Evolutionary conservation across 2,797 vertebrate species (phyloP), one percentile per base, ranked within the genome.

Genomic region (Hippopotamyrus pictus): DNA sequence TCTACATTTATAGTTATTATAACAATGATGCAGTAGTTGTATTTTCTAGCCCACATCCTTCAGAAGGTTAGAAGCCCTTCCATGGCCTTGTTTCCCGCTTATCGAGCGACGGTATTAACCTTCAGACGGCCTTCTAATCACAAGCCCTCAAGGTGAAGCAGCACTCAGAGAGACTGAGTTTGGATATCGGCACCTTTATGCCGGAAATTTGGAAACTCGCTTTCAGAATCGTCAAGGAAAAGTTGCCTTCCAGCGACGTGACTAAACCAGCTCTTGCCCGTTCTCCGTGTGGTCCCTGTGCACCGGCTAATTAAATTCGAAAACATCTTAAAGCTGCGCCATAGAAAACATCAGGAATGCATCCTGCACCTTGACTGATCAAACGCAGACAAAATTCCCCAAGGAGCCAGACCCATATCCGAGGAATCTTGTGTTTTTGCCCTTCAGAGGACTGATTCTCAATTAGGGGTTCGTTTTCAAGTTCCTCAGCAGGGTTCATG

Each of bases 281-380:
- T 91, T 88, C 51, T 62, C 90, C 73, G 91, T 84, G 90, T 91
- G 91, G 91, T 90, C 91, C 91, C 93, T 88, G 91, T 93, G 86
- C 89, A 88, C 12, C 65, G 92, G 90, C 92, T 94, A 93, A 94
- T 94, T 93, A 93, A 89, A 93, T 92, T 90, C 90, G 17, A 92
- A 90, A 93, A 93, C 88, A 92, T 91, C 90, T 93, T 91, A 88
- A 93, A 92, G 92, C 90, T 69, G 90, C 79, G 90, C 93, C 90
- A 93, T 94, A 92, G 92, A 92, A 92, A 91, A 90, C 91, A 91
- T 90, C 89, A 57, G 83, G 90, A 91, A 90, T 87, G 89, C 92
- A 92, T 94, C 93, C 94, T 91, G 93, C 93, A 93, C 92, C 88
- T 91, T 91, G 92, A 91, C 51, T 92, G 90, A 94, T 94, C 92